Base-by-base conservation (phyloP, 2,797 vertebrate species). In the Myoxocephalus aenaeus region DNA sequence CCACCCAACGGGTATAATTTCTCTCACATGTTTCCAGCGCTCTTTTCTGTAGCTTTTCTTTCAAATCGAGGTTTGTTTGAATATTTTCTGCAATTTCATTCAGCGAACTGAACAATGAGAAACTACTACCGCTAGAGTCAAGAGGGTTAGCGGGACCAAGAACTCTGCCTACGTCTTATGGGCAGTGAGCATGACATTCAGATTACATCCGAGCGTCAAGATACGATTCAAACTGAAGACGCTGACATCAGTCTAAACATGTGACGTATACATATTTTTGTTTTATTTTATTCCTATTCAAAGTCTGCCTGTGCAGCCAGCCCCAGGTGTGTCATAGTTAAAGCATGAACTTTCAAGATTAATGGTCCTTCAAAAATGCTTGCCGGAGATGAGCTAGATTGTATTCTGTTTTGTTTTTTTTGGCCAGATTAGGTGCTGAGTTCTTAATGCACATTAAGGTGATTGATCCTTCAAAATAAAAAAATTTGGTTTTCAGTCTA, bases 231-330 rank as follows among this genome's bases (percentile, higher is more conserved):
- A 71, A 44, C 0, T 9, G 8, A 44, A 36, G 25, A 36, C 32
- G 56, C 1, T 4, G 29, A 51, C 13, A 53, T 27, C 3, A 2
- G 38, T 65, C 17, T 20, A 22, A 27, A 34, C n/a, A 20, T 25
- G 20, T 29, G 42, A 44, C 6, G 9, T 38, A 2, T 38, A 1
- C 5, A 7, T 34, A 9, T 38, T 38, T 38, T 9, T 0, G 8
- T 38, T 34, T 34, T 34, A 7, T 34, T 34, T 84, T 40, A 13
- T 8, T 59, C 53, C 6, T 2, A 25, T 59, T 9, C 2, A 5
- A 46, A 22, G 6, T 54, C 1, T 22, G 6, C 9, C 46, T 80
- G 58, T 75, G 77, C 67, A 81, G 64, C 64, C 84, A 69, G 67
- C 67, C 80, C 63, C 1, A 0, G 58, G 25, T 75, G 32, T 48